Evolutionary conservation across 2,113 vertebrate genomes (phyloP).

Genomic region (Micromys minutus): DNA sequence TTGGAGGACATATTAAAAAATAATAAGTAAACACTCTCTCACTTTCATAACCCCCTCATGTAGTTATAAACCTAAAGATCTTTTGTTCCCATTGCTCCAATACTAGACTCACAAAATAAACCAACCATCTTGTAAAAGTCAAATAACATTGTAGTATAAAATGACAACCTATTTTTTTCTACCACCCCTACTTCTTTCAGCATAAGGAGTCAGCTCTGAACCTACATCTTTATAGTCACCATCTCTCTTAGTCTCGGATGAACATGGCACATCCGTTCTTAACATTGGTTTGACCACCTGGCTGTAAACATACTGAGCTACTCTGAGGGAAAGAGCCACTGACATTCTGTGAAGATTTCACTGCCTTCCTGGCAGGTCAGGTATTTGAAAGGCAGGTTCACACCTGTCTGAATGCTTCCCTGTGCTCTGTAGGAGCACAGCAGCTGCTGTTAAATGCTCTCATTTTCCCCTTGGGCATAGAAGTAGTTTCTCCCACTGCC

Average conservation of each 20-base stretch:
- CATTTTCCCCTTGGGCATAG: slow-evolving; percentile 84
- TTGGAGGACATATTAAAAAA: slow-evolving; percentile 51
- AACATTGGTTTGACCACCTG: not conserved
- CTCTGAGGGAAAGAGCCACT: slow-evolving; percentile 51
- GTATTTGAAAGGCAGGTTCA: slow-evolving; percentile 80
- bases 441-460: slow-evolving; percentile 82
- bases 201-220: not conserved
- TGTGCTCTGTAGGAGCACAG: slow-evolving; percentile 70
- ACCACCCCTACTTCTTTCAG: not conserved
- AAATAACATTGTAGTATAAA: slow-evolving; percentile 45
- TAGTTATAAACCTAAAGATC: not conserved
- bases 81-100: not conserved
- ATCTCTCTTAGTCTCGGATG: not conserved
- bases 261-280: not conserved
- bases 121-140: not conserved
- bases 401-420: slow-evolving; percentile 77
- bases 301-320: not conserved
- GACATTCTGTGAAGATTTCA: slow-evolving; percentile 58
- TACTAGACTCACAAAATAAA: not conserved
- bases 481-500: slow-evolving; percentile 86
- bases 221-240: not conserved
- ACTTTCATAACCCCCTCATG: not conserved
- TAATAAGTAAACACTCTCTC: slow-evolving; percentile 23
- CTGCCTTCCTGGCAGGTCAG: slow-evolving; percentile 21
- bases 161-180: not conserved